Evolutionary conservation across 2,797 vertebrate species (phyloP), one percentile per base, ranked within the genome.

Genomic region (Philypnodon macrostomus): DNA sequence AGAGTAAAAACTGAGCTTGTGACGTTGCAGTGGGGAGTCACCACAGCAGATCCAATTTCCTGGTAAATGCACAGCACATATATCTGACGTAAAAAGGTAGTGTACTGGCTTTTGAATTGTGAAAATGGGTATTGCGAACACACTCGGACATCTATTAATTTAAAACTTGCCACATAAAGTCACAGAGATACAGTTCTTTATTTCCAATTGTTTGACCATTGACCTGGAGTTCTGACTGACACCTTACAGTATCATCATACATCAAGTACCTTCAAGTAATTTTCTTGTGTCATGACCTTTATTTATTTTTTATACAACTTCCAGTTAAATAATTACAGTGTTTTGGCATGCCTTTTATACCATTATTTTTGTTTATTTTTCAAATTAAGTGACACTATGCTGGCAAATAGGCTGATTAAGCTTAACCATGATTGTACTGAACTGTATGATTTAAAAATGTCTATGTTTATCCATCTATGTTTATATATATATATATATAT

Each of bases 221-320:
- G 63, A 62, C 26, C 18, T 46, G 31, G 45, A 47, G 15, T 51
- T 80, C 47, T 75, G 27, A 75, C 73, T 74, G 44, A 78, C 58
- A 23, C 21, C 3, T 38, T 16, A n/a, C n/a, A n/a, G n/a, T n/a
- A n/a, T n/a, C n/a, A n/a, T n/a, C n/a, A n/a, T n/a, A n/a, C n/a
- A n/a, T n/a, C n/a, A n/a, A n/a, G n/a, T n/a, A n/a, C n/a, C n/a
- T n/a, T n/a, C n/a, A n/a, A n/a, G n/a, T n/a, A n/a, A n/a, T n/a
- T n/a, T n/a, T n/a, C n/a, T n/a, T n/a, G n/a, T n/a, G n/a, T n/a
- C 21, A 6, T 23, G 21, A 70, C 54, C 46, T 61, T 29, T 7
- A 48, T 59, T 34, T 42, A 55, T 11, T 11, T 73, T 53, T 55
- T 31, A 23, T 61, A 37, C 48, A 68, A 55, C 59, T 38, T 45